Base-by-base conservation (phyloP, 2,113 vertebrate species). In the Halcyon malimbica region DNA sequence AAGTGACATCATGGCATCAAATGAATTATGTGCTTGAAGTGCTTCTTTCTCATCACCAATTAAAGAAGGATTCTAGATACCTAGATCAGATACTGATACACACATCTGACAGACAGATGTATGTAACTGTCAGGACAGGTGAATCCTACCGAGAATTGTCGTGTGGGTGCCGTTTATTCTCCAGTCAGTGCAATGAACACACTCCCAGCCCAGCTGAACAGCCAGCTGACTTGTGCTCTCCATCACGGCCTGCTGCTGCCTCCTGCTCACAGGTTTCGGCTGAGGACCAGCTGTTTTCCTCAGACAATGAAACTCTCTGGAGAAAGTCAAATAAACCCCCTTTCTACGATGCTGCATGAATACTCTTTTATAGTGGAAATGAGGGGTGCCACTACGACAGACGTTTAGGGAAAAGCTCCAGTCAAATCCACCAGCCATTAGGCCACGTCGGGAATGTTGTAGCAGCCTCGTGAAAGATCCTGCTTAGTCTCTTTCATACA, bases 361-460 rank as follows among this genome's bases (percentile, higher is more conserved):
- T 95, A 86, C 76, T 87, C 86, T 90, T 95, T 94, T 96, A 94
- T 95, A 95, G 29, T 83, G 74, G 81, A 81, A 96, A 87, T n/a
- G 69, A 86, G 83, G 81, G 83, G 90, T 93, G 77, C 94, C 92
- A 95, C 85, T 91, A 83, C 79, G 95, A 95, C 81, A 94, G 91
- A 83, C 79, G 53, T 85, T 68, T 37, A 93, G 78, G 91, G 87
- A 21, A 93, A 95, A 95, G 84, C 64, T 69, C 24, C 75, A 87
- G 89, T 91, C 62, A 92, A 79, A 89, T 63, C 78, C 51, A 80
- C 62, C 90, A 95, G 96, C 93, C 93, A 67, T 97, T 91, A 96
- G 95, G 90, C 95, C 95, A 97, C 65, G 96, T 94, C 82, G 82
- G 95, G 96, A 94, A 91, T 89, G 95, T 23, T 94, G 82, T 59